Conservation (phyloP, 30 jellyfish, hydroid and myxozoan species). For the Hydractinia symbiolongicarpus region DNA sequence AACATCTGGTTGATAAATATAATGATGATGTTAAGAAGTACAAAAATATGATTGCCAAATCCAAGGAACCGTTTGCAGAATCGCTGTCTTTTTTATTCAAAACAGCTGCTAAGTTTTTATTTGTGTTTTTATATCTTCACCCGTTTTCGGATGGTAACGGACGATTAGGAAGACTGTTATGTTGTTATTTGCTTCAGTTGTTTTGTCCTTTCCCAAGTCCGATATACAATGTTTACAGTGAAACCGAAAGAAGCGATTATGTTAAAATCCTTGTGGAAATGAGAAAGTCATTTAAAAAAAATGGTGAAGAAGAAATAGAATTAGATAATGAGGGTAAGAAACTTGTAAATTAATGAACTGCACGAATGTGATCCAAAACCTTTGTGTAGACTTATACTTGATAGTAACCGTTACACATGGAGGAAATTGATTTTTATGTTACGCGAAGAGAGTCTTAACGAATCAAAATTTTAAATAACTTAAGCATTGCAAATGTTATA, state of each 20-base stretch:
- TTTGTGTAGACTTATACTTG: background rate
- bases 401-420: background rate
- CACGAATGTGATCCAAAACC: background rate
- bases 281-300: background rate
- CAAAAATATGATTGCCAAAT: too few species aligned
- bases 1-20: too few species aligned
- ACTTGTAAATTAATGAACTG: background rate
- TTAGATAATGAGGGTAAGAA: background rate
- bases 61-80: too few species aligned
- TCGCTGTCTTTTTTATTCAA: too few species aligned
- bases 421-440: background rate
- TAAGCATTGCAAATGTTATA: too few species aligned
- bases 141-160: too few species aligned
- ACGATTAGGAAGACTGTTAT: background rate
- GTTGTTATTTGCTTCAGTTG: background rate
- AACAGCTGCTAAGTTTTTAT: too few species aligned
- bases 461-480: too few species aligned
- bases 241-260: constrained; percentile 17
- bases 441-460: too few species aligned
- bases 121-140: too few species aligned
- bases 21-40: too few species aligned
- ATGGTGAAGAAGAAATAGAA: background rate
- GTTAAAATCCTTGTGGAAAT: background rate
- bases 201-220: constrained; percentile 6
- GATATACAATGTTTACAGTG: constrained; percentile 8